phyloP scores from a whole-genome alignment of 2,113 vertebrate genomes.

The Channa argus region DNA sequence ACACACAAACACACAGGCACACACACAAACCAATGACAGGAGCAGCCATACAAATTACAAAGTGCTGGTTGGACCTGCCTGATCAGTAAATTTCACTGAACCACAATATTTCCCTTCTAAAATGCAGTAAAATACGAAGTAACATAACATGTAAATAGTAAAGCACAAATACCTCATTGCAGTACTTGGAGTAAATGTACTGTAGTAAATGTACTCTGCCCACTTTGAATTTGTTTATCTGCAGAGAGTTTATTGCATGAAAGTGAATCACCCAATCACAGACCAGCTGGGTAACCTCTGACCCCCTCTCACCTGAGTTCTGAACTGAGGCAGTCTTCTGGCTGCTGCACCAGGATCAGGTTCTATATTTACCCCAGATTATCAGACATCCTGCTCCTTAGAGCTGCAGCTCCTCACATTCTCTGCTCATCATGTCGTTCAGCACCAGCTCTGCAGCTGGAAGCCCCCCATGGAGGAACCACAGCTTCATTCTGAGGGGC shows the following conservation, averaged over 20 bases:
- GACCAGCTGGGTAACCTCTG: neutral
- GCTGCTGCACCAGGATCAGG: conserved; percentile 50
- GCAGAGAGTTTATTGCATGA: neutral
- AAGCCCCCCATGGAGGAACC: conserved; percentile 61
- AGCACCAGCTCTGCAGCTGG: neutral
- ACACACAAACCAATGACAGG: no score
- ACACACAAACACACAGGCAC: no score
- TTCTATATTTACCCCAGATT: conserved; percentile 62
- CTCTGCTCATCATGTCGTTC: conserved; percentile 10
- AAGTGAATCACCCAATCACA: conserved; percentile 20
- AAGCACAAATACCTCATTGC: no score
- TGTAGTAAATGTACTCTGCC: no score
- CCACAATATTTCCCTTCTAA: no score
- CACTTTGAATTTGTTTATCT: neutral
- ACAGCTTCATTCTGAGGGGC: conserved; percentile 49
- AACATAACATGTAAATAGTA: no score
- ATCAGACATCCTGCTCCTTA: neutral
- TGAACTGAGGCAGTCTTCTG: neutral
- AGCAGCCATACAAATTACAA: no score
- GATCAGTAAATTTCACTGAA: no score
- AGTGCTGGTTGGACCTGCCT: no score
- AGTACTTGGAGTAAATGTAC: neutral
- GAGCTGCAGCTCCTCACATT: neutral
- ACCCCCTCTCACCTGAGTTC: neutral
- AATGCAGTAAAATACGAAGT: no score